Evolutionary conservation across 2,888 invertebrate species (phyloP).

Genomic region (Thyatira batis): DNA sequence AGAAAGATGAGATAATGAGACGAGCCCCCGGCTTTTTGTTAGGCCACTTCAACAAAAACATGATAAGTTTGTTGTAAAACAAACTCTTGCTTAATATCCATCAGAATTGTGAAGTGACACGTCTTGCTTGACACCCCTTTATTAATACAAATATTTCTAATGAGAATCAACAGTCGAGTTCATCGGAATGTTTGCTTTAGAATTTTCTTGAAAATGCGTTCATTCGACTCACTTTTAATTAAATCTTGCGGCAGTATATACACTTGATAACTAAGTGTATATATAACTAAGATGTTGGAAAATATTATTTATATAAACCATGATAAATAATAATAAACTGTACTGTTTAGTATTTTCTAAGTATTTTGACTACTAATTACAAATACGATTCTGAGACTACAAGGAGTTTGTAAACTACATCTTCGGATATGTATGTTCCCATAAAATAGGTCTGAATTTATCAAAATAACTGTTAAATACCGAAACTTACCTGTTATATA

Average conservation of each 20-base stretch:
- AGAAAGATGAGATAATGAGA: constrained; percentile 34
- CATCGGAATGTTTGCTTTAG: not conserved
- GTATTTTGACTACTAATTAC: no score
- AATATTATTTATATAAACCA: no score
- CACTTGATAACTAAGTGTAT: no score
- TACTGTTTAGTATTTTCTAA: no score
- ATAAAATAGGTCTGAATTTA: no score
- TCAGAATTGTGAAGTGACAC: constrained; percentile 19
- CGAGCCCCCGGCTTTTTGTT: constrained; percentile 53
- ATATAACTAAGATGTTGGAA: no score
- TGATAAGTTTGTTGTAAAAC: constrained; percentile 39
- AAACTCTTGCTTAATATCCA: constrained; percentile 18
- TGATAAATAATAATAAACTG: no score
- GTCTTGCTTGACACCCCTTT: constrained; percentile 13
- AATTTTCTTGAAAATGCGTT: not conserved
- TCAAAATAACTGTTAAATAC: no score
- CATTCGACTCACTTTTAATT: not conserved
- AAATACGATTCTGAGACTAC: no score
- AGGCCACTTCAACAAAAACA: constrained; percentile 38
- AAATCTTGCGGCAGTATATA: no score
- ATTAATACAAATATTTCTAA: constrained; percentile 21
- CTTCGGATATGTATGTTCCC: no score
- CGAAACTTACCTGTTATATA: constrained; percentile 2
- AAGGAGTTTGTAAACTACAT: no score
- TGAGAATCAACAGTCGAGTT: not conserved